These are phyloP conservation scores for Hoplias malabaricus DNA, from an alignment of 2,113 vertebrate species.

Conservation along the genomic window DNA sequence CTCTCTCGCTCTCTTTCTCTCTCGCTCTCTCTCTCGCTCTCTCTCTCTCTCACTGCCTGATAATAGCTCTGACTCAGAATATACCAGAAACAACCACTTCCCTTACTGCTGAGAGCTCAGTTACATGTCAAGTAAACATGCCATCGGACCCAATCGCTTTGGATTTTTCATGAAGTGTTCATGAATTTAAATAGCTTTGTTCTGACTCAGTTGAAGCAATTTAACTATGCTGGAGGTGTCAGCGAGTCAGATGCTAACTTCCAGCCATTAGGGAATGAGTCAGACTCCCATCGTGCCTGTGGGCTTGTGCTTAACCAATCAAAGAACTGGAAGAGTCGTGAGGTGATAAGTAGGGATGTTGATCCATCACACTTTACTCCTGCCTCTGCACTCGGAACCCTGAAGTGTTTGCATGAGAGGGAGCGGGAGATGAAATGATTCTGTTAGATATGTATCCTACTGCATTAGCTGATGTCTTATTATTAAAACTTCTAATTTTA, in stretches of 20 bases:
- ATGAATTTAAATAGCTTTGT: neutral
- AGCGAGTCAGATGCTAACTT: neutral
- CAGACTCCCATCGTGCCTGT: conserved; percentile 39
- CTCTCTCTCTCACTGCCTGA: too few species aligned
- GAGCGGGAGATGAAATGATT: neutral
- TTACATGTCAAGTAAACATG: neutral
- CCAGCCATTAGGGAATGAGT: conserved; percentile 30
- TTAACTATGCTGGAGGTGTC: conserved; percentile 30
- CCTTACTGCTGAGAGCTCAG: neutral
- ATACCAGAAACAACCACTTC: conserved; percentile 14
- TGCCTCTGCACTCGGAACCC: conserved; percentile 2
- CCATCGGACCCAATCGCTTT: neutral
- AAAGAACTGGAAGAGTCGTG: neutral
- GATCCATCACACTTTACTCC: conserved; percentile 37
- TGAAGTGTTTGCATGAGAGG: neutral
- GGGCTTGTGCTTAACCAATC: conserved; percentile 40
- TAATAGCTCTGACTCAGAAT: neutral
- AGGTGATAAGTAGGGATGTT: conserved; percentile 30
- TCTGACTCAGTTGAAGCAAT: conserved; percentile 12
- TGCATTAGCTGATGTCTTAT: neutral
- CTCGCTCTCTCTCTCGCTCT: neutral
- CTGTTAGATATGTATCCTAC: neutral
- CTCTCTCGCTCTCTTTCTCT: neutral
- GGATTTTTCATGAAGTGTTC: conserved; percentile 27
- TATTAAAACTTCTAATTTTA: neutral